These are phyloP conservation scores for Metridium senile DNA, from an alignment of 92 coral and sea anemone genomes.

Conservation along the genomic window DNA sequence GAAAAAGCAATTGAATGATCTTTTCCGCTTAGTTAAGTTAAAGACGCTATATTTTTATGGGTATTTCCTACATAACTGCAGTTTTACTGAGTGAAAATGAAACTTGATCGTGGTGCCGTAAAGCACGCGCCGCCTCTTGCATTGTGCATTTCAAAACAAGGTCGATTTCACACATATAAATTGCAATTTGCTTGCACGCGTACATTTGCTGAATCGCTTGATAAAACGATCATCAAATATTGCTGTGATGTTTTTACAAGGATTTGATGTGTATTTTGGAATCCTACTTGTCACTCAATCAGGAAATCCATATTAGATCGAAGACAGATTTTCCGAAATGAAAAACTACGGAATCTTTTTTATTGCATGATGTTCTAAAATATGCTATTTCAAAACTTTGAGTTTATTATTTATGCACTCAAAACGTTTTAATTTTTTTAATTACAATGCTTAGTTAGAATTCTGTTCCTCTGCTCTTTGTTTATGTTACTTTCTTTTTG, in stretches of 20 bases:
- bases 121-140: background rate
- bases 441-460: too few species aligned
- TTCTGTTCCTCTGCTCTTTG: too few species aligned
- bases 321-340: background rate
- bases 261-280: conserved; percentile 6
- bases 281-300: conserved; percentile 9
- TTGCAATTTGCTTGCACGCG: conserved; percentile 1
- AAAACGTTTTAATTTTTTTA: too few species aligned
- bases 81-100: background rate
- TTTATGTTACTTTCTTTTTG: background rate
- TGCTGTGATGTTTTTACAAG: conserved; percentile 10
- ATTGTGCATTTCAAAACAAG: background rate
- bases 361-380: too few species aligned
- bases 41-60: background rate
- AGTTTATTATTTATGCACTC: too few species aligned
- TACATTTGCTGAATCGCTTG: background rate
- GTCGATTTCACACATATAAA: background rate
- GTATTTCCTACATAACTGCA: background rate
- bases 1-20: too few species aligned
- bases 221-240: background rate
- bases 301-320: conserved; percentile 20
- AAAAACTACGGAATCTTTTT: background rate
- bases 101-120: background rate
- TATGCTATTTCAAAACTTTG: too few species aligned
- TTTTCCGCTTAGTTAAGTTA: too few species aligned